Evolutionary conservation across 2,797 vertebrate species (phyloP), one percentile per base, ranked within the genome.

Genomic region (Acanthopagrus latus): DNA sequence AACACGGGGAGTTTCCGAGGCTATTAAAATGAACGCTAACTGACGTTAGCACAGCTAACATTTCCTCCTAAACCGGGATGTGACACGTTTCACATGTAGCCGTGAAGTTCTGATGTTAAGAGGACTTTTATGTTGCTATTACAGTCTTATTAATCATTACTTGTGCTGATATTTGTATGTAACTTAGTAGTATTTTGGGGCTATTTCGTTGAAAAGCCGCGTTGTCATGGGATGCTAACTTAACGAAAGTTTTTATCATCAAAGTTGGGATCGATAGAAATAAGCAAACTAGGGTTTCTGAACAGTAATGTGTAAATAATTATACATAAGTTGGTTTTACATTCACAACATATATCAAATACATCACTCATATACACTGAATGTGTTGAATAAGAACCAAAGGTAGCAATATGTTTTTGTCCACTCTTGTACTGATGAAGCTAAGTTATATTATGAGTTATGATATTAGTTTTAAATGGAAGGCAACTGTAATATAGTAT

Each of bases 51-150:
- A 44, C 10, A 50, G 29, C 18, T 57, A 78, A 71, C 64, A 16
- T 56, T 1, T 17, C 48, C 27, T 0, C 23, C 20, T 17, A 7
- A 70, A 59, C 71, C 64, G 60, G 79, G 72, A 46, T 44, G 20
- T 73, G 88, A 90, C 84, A 89, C 89, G 88, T 93, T 72, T 86
- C 68, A 68, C 44, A 20, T 50, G 44, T 43, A 17, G 1, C 9
- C 38, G 38, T 38, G 27, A 48, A 25, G 16, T 57, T 12, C 44
- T 8, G 7, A 67, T 2, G 10, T 20, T 5, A 29, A 46, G 12
- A 54, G 21, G 64, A 58, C 23, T 46, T 46, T 56, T 2, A 23
- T 41, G n/a, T 27, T 5, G 1, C 56, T 67, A 7, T 62, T 23
- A 29, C 12, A 48, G 7, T 4, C 33, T 38, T 52, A 57, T 66